Percentiles rank a stretch among this genome's conserved stretches.
Evolutionary conservation across 2,888 invertebrate species (phyloP).

Genomic region (Nezara viridula): DNA sequence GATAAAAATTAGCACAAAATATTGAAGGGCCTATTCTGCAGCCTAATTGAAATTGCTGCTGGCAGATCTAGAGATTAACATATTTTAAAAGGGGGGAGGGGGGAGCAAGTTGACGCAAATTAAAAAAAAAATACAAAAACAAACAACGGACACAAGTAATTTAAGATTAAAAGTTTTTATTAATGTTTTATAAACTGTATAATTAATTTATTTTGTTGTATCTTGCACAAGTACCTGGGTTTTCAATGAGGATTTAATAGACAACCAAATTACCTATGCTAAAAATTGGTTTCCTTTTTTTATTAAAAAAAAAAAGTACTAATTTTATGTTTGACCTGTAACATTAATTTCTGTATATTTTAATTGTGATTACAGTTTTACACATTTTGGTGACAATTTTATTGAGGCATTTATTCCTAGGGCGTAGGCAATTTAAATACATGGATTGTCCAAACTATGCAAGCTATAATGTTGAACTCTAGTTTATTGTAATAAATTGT

Average conservation of each 20-base stretch:
- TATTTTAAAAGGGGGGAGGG: conserved; percentile 48
- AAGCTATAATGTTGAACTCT: conserved; percentile 44
- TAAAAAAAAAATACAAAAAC: conserved; percentile 40
- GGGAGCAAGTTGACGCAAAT: conserved; percentile 9
- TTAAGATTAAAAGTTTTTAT: conserved; percentile 56
- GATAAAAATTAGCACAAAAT: conserved; percentile 56
- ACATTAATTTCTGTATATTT: conserved; percentile 28
- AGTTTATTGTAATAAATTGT: conserved; percentile 51
- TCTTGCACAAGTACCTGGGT: conserved; percentile 58
- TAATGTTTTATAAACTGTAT: conserved; percentile 54
- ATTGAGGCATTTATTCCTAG: conserved; percentile 51
- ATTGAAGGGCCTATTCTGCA: conserved; percentile 52
- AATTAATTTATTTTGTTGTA: conserved; percentile 59
- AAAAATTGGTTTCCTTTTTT: conserved; percentile 49
- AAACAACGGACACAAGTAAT: conserved; percentile 44
- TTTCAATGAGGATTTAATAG: conserved; percentile 34
- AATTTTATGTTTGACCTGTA: conserved; percentile 48
- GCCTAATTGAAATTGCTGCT: conserved; percentile 43
- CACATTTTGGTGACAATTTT: conserved; percentile 41
- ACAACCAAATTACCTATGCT: conserved; percentile 48
- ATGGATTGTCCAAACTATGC: conserved; percentile 55
- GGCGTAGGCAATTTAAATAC: conserved; percentile 51
- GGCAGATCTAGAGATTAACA: conserved; percentile 18
- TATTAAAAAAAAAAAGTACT: conserved; percentile 11
- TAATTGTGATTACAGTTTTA: conserved; percentile 39